Base-by-base conservation (phyloP, 1,140 invertebrate species). In the Calosoma granatense region DNA sequence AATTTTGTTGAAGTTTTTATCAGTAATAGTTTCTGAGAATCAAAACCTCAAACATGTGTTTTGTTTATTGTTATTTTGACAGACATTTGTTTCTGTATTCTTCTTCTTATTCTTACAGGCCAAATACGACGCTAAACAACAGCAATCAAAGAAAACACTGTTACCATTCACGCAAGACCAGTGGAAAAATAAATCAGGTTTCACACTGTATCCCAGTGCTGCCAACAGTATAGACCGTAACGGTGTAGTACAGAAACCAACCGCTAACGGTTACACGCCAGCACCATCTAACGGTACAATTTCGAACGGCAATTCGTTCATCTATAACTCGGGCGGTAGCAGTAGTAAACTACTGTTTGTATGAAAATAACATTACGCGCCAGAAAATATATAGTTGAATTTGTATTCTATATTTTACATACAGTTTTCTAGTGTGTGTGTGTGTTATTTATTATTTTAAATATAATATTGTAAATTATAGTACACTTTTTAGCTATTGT, bases 51-150 rank as follows among this genome's bases (percentile, higher is more conserved):
- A n/a, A n/a, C n/a, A n/a, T n/a, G n/a, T n/a, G n/a, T n/a, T n/a
- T n/a, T n/a, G n/a, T n/a, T n/a, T n/a, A n/a, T n/a, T n/a, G n/a
- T n/a, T n/a, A n/a, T 20, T 39, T 12, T 9, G 11, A 53, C 22
- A 58, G 57, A 43, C 12, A 54, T 57, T 6, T 53, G 2, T 57
- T 19, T 11, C 3, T 47, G 30, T 51, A 53, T 21, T 53, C 17
- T 9, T 51, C 12, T 51, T n/a, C 17, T 22, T 53, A 22, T 53
- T 30, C 14, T 3, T 55, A 43, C 22, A 83, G 81, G 85, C 85
- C 1, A 88, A 87, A 67, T 87, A 84, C 66, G 84, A 88, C 72
- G 83, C 86, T 19, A 75, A 78, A 64, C 64, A 76, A 55, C 66
- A 65, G 2, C 76, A 81, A 56, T 76, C 79, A 52, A 77, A 75